These are phyloP conservation scores for Anser brachyrhynchus DNA, from an alignment of 2,113 vertebrate genomes.

Conservation along the genomic window DNA sequence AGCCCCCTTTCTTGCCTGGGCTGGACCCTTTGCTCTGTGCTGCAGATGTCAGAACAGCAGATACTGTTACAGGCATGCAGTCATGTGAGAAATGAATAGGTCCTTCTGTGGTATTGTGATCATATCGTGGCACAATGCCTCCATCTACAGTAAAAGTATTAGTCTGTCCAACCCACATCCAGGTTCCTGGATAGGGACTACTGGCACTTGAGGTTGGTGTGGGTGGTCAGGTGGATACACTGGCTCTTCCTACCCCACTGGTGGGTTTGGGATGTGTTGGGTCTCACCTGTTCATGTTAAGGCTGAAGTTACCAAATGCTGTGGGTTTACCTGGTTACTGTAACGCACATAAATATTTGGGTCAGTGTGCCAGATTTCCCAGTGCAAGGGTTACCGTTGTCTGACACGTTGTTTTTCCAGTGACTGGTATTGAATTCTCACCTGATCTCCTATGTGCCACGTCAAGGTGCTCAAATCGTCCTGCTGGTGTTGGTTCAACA, in stretches of 20 bases:
- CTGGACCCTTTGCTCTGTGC: not conserved
- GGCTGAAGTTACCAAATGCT: not conserved
- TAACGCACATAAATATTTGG: not conserved
- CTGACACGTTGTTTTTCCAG: not conserved
- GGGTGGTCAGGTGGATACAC: not conserved
- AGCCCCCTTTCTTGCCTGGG: not conserved
- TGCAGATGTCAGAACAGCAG: not conserved
- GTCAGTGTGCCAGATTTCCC: not conserved
- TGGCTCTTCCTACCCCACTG: not conserved
- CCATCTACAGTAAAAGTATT: not conserved
- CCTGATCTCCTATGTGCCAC: not conserved
- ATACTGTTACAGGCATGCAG: not conserved
- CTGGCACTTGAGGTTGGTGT: not conserved
- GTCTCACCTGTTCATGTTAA: not conserved
- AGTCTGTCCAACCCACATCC: not conserved
- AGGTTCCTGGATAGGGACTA: not conserved
- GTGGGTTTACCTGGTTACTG: not conserved
- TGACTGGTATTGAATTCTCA: not conserved
- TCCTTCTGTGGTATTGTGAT: too few species aligned
- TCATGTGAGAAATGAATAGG: not conserved
- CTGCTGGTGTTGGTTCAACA: not conserved
- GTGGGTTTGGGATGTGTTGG: not conserved
- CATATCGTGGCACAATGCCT: not conserved
- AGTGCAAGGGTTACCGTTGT: not conserved
- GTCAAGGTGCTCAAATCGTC: not conserved